A percentile compares a stretch with the other conserved stretches of the same genome.
phyloP scores from a whole-genome alignment of 2,888 invertebrate species.

The Lasioglossum zephyrum region DNA sequence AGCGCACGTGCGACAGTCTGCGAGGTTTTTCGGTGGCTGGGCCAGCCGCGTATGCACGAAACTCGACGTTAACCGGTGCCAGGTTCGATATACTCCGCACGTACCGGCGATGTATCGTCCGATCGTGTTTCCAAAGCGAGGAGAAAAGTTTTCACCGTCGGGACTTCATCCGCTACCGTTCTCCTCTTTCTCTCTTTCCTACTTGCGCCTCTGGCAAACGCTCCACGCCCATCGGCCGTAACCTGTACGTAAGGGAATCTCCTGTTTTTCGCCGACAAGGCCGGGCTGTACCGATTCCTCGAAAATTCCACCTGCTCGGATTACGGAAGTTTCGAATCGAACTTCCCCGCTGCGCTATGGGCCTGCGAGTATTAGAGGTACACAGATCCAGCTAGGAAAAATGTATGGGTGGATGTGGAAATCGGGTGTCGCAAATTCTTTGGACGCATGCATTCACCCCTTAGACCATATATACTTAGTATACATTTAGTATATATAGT shows the following conservation, averaged over 20 bases:
- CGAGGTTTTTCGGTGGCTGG: constrained; percentile 48
- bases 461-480: too few species aligned
- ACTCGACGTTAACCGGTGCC: constrained; percentile 73
- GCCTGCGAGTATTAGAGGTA: background rate
- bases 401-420: background rate
- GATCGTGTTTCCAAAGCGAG: constrained; percentile 76
- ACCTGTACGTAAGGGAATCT: constrained; percentile 58
- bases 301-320: constrained; percentile 35
- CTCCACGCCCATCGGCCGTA: constrained; percentile 34
- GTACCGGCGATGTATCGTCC: constrained; percentile 76
- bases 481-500: too few species aligned
- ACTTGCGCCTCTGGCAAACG: constrained; percentile 41
- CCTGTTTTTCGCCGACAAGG: constrained; percentile 50
- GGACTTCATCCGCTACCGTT: constrained; percentile 44
- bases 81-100: constrained; percentile 73
- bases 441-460: too few species aligned
- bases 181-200: background rate
- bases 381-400: background rate
- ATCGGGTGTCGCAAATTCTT: background rate
- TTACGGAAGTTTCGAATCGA: constrained; percentile 49
- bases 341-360: background rate
- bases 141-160: constrained; percentile 72
- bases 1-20: constrained; percentile 52
- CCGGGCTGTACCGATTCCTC: constrained; percentile 22
- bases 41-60: constrained; percentile 65